Conservation (phyloP, 2,113 vertebrate species). For the Trochalopteron elliotii region DNA sequence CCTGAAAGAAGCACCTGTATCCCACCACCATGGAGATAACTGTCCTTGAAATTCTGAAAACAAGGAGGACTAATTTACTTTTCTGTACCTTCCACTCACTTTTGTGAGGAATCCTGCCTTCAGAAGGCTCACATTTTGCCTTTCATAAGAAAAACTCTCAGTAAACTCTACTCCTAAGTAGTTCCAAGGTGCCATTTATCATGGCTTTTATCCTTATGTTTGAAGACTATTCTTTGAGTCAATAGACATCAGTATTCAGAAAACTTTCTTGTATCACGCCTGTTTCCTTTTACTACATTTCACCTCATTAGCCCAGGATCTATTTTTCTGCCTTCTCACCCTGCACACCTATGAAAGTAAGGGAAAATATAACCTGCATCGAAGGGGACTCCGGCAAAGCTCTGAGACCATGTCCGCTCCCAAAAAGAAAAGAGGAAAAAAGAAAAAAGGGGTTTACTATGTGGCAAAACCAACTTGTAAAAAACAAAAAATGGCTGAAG, state of each 20-base stretch:
- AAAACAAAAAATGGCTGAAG: neutral
- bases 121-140: neutral
- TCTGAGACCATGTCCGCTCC: neutral
- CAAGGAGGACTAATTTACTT: neutral
- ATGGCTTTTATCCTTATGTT: neutral
- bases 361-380: neutral
- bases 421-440: neutral
- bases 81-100: neutral
- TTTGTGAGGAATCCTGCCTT: neutral
- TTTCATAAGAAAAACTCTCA: neutral
- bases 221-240: neutral
- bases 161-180: neutral
- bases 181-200: neutral
- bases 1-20: neutral
- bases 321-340: neutral
- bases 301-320: neutral
- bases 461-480: neutral
- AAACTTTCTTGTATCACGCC: neutral
- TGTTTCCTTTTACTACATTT: neutral
- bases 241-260: neutral
- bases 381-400: neutral
- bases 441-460: neutral
- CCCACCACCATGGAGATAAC: neutral
- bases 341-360: neutral
- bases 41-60: neutral